Base-by-base conservation (phyloP, 2,888 invertebrate genomes). In the Andrena minutula region DNA sequence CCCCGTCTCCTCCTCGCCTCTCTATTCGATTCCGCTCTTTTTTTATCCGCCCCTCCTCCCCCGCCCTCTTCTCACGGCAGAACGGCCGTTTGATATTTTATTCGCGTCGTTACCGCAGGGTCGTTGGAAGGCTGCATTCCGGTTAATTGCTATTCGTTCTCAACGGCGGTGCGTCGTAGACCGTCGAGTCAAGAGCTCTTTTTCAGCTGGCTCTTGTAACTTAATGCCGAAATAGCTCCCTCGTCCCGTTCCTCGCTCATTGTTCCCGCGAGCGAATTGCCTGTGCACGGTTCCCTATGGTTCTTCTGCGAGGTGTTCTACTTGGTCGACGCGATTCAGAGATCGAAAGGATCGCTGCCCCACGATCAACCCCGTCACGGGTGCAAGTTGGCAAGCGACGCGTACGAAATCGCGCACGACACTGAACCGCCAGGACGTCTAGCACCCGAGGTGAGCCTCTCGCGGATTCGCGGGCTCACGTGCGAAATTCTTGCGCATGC, bases 401-500 rank as follows among this genome's bases (percentile, higher is more conserved):
- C 92, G 91, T 89, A 89, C 90, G 91, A 83, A 89, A 88, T 89
- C 93, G 92, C 93, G 93, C 92, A 91, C 92, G 91, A 91, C 89
- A 93, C 93, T 93, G 92, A 91, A 90, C 86, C 85, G 83, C 85
- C 90, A 89, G 91, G 89, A 91, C 89, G 89, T 89, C 92, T 89
- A 83, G 88, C 89, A 89, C 88, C 88, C 89, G 88, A 90, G 90
- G 89, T 88, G 87, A 88, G 68, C 87, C 88, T 86, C 83, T 88
- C 88, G 87, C 87, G 89, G 90, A 90, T 92, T 92, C 92, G 92
- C 92, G 91, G 91, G 90, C 92, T 93, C 93, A 93, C 93, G 93
- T 93, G 93, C 91, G 91, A 88, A 91, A 91, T 91, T 90, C 87
- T 88, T 86, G 92, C 93, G 93, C 93, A 93, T 93, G 93, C 92